phyloP scores from a whole-genome alignment of 2,797 vertebrate species.

The Thripadectes ignobilis region DNA sequence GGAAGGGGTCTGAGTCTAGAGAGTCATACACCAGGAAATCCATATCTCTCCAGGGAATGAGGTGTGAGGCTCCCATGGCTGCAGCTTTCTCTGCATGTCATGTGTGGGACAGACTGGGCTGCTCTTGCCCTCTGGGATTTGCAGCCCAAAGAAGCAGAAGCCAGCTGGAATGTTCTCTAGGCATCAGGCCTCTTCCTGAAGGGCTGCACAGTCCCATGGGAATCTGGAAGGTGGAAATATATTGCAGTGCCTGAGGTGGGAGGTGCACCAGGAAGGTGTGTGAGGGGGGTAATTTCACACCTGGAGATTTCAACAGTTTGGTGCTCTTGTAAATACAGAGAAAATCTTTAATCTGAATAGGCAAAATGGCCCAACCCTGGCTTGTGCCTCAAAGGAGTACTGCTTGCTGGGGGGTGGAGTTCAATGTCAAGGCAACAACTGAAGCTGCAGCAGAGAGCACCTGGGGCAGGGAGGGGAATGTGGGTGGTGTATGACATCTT shows the following conservation, averaged over 20 bases:
- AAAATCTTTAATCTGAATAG: not conserved
- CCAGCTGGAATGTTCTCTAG: not conserved
- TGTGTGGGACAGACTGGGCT: rapidly evolving
- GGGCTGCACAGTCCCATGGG: not conserved
- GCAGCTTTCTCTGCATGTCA: not conserved
- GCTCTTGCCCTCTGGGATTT: not conserved
- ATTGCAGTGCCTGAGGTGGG: not conserved
- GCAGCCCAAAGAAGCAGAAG: not conserved
- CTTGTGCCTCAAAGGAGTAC: not conserved
- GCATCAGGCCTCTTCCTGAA: not conserved
- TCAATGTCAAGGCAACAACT: not conserved
- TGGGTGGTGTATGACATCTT: not conserved
- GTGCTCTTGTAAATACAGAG: not conserved
- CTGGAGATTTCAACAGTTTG: not conserved
- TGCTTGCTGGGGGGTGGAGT: not conserved
- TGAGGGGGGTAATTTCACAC: not conserved
- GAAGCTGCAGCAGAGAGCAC: not conserved
- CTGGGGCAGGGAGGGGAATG: not conserved
- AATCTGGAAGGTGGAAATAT: not conserved
- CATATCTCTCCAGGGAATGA: not conserved
- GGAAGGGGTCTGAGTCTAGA: not conserved
- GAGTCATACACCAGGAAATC: not conserved
- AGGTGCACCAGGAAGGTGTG: not conserved
- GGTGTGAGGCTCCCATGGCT: not conserved
- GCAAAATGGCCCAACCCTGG: not conserved